Evolutionary conservation across 1,140 invertebrate genomes (phyloP).

Genomic region (Halictus rubicundus): DNA sequence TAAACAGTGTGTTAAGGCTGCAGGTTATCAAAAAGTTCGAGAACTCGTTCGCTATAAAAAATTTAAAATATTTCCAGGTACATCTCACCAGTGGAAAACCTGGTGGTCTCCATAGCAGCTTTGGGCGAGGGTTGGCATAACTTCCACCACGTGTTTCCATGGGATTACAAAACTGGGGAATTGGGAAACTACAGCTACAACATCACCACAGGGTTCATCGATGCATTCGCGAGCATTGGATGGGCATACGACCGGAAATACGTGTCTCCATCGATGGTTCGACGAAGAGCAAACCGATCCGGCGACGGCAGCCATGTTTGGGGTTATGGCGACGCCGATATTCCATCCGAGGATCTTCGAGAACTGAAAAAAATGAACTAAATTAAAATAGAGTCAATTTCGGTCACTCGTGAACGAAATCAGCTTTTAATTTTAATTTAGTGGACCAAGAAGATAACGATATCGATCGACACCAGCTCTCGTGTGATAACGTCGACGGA

Average conservation of each 20-base stretch:
- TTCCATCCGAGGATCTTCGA: conserved; percentile 78
- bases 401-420: neutral
- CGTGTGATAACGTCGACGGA: no score
- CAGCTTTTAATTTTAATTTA: neutral
- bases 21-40: no score
- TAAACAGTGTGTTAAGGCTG: no score
- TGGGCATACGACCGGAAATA: conserved; percentile 88
- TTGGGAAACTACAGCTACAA: conserved; percentile 85
- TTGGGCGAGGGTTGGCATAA: conserved; percentile 96
- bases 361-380: conserved; percentile 80
- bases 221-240: conserved; percentile 86
- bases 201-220: conserved; percentile 87
- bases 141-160: conserved; percentile 95
- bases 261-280: conserved; percentile 84
- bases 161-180: conserved; percentile 94
- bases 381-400: conserved; percentile 20
- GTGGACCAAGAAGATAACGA: neutral
- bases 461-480: neutral
- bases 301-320: conserved; percentile 85
- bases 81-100: conserved; percentile 88
- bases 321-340: conserved; percentile 83
- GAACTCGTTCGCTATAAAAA: neutral
- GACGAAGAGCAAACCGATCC: conserved; percentile 82
- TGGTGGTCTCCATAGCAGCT: conserved; percentile 85
- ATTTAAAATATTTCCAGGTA: conserved; percentile 79